Evolutionary conservation across 2,888 invertebrate genomes (phyloP).

Genomic region (Apotomis capreana): DNA sequence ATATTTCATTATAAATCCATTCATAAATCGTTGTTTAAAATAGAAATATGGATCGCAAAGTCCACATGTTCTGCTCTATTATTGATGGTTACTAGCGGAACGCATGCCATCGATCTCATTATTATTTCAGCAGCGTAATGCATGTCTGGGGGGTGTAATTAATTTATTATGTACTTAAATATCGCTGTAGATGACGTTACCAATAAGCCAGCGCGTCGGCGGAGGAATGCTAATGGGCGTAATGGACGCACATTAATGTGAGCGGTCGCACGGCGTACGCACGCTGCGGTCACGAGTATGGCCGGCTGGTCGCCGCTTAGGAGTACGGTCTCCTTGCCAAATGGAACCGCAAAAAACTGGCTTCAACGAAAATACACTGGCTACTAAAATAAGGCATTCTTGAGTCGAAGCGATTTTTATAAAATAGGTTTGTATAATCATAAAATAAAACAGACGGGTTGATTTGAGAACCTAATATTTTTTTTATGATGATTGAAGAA

Average conservation of each 20-base stretch:
- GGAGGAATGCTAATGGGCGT: constrained; percentile 69
- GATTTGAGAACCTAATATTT: too few relatives aligned
- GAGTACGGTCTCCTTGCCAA: constrained; percentile 6
- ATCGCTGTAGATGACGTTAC: constrained; percentile 66
- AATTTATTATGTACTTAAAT: constrained; percentile 63
- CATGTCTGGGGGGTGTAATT: constrained; percentile 54
- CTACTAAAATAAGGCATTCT: too few relatives aligned
- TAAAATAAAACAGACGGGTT: too few relatives aligned
- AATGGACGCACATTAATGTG: constrained; percentile 67
- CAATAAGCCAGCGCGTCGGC: constrained; percentile 62
- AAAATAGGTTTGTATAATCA: too few relatives aligned
- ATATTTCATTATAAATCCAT: constrained; percentile 4
- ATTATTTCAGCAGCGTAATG: constrained; percentile 40
- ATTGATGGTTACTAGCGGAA: constrained; percentile 23
- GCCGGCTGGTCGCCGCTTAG: constrained; percentile 23
- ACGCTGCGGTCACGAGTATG: constrained; percentile 49
- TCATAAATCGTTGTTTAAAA: constrained; percentile 10
- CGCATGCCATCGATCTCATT: constrained; percentile 33
- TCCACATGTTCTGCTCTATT: constrained; percentile 31
- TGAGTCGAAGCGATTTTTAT: too few relatives aligned
- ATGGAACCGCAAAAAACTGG: not conserved
- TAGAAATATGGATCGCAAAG: constrained; percentile 9
- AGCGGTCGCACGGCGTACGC: constrained; percentile 49
- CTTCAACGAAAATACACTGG: too few relatives aligned
- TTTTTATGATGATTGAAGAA: too few relatives aligned